Conservation (phyloP, 2,888 invertebrate species). For the Agonum fuliginosum region DNA sequence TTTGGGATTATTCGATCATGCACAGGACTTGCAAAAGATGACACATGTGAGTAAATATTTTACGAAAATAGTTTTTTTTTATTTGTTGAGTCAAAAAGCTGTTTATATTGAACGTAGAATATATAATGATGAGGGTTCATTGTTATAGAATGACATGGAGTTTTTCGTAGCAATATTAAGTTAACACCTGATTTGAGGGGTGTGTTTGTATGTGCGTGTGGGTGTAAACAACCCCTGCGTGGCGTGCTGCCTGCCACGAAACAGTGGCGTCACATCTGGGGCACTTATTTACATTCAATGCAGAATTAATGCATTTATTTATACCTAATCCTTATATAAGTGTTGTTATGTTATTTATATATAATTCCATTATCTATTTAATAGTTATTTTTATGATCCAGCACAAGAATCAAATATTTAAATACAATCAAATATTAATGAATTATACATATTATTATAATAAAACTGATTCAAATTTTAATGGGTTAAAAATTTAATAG, state of each 20-base stretch:
- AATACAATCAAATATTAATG: conserved; percentile 18
- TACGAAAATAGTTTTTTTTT: neutral
- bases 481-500: conserved; percentile 37
- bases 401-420: neutral
- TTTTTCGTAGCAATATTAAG: conserved; percentile 36
- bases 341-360: neutral
- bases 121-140: conserved; percentile 27
- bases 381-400: neutral
- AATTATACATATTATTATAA: conserved; percentile 29
- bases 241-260: neutral
- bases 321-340: neutral
- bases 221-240: conserved; percentile 53
- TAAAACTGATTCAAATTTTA: conserved; percentile 30
- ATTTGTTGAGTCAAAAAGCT: neutral
- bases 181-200: conserved; percentile 59
- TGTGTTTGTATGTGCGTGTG: conserved; percentile 32
- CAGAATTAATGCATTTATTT: neutral
- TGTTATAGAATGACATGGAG: conserved; percentile 31
- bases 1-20: conserved; percentile 22
- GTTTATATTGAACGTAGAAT: conserved; percentile 1
- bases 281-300: neutral
- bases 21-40: conserved; percentile 16
- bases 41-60: conserved; percentile 32
- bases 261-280: conserved; percentile 28
- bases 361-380: neutral